phyloP scores from a whole-genome alignment of 2,113 vertebrate species.

The Rhinolophus sinicus region DNA sequence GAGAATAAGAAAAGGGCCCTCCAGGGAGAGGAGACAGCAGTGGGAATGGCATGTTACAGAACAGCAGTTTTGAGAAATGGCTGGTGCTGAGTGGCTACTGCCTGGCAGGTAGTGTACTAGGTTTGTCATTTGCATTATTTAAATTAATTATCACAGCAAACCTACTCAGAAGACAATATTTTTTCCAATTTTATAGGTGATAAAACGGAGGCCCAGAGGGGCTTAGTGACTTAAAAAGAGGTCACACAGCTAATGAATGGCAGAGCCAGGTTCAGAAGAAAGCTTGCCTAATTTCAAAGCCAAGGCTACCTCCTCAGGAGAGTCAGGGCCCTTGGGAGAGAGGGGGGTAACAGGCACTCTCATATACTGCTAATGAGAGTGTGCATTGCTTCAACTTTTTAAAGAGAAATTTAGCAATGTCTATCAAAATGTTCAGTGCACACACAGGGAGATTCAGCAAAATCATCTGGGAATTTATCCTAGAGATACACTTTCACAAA shows the following conservation, averaged over 20 bases:
- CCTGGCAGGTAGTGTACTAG: background rate
- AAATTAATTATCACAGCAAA: slow-evolving; percentile 20
- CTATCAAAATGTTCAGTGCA: background rate
- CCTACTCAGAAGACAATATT: background rate
- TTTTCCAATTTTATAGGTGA: background rate
- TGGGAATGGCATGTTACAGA: fast-evolving
- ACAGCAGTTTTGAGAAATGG: too few species aligned
- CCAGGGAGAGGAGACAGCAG: background rate
- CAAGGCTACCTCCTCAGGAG: background rate
- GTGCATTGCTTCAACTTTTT: background rate
- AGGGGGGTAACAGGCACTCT: background rate
- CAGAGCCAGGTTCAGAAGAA: background rate
- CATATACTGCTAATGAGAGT: background rate
- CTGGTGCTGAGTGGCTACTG: fast-evolving
- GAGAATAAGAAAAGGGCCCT: background rate
- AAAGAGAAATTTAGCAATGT: background rate
- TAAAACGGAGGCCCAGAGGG: background rate
- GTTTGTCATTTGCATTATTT: background rate
- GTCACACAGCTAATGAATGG: background rate
- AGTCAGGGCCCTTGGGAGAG: background rate
- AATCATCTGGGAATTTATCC: background rate
- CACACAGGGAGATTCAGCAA: background rate
- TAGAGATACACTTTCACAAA: background rate
- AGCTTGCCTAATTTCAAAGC: background rate
- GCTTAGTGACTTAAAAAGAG: background rate